A percentile compares a stretch with the other conserved stretches of the same genome.
phyloP scores from a whole-genome alignment of 64 coral and sea anemone species.

The Actinia tenebrosa region DNA sequence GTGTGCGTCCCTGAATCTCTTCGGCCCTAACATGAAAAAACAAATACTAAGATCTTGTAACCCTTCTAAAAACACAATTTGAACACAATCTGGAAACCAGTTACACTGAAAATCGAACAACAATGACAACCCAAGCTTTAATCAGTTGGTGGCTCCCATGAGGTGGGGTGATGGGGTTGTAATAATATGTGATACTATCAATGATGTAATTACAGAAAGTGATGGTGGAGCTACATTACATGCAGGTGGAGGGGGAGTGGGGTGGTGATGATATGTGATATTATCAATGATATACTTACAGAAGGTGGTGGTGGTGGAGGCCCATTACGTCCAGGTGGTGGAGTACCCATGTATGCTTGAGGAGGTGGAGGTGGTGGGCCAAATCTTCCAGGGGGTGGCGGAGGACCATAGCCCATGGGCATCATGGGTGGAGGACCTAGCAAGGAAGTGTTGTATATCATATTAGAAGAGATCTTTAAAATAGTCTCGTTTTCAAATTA shows the following conservation, averaged over 20 bases:
- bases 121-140: no score
- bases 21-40: neutral
- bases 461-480: neutral
- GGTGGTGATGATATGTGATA: neutral
- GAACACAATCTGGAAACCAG: no score
- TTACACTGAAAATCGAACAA: no score
- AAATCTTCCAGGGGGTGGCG: constrained; percentile 16
- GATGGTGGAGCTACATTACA: neutral
- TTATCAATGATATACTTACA: neutral
- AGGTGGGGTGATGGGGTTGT: no score
- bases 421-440: constrained; percentile 13
- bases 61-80: neutral
- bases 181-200: neutral
- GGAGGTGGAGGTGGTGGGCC: constrained; percentile 24
- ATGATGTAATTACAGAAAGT: neutral
- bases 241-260: no score
- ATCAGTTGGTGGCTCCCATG: no score
- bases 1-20: neutral
- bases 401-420: neutral
- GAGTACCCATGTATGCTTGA: neutral
- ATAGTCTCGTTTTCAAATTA: neutral
- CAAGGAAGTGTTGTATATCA: neutral
- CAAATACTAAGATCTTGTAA: no score
- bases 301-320: neutral
- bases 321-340: constrained; percentile 2